Percentiles rank a stretch among this genome's conserved stretches.
Conservation (phyloP, 2,888 invertebrate genomes). For the Abrostola triplasia region DNA sequence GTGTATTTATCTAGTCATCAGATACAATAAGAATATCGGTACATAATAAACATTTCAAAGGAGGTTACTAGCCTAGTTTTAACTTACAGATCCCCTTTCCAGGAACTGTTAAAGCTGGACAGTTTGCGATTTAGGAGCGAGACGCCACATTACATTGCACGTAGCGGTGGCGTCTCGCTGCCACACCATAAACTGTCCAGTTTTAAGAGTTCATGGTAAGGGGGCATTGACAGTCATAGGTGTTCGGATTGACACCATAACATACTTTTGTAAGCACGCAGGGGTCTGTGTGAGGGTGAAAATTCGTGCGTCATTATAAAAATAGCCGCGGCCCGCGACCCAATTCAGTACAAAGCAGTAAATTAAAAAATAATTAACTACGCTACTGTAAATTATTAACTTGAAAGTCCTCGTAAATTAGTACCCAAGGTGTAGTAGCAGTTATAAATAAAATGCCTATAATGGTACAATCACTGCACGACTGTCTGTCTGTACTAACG, state of each 20-base stretch:
- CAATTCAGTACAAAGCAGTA: conserved; percentile 11
- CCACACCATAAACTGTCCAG: too few relatives aligned
- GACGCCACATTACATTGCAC: too few relatives aligned
- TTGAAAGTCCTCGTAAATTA: conserved; percentile 6
- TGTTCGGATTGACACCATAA: background rate
- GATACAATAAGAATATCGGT: too few relatives aligned
- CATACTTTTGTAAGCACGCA: background rate
- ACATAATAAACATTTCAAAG: too few relatives aligned
- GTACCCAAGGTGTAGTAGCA: background rate
- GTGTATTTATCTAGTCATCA: too few relatives aligned
- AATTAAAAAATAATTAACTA: background rate
- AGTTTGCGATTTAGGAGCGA: too few relatives aligned
- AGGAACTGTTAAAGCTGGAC: too few relatives aligned
- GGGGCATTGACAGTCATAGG: too few relatives aligned
- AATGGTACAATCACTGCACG: conserved; percentile 25
- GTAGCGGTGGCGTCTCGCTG: too few relatives aligned
- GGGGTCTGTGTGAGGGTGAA: background rate
- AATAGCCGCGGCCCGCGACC: background rate
- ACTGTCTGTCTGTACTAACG: conserved; percentile 32
- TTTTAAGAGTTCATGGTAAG: too few relatives aligned
- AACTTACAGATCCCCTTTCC: too few relatives aligned
- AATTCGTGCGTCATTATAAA: background rate
- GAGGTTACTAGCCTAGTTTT: too few relatives aligned
- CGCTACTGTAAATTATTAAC: background rate
- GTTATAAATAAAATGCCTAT: background rate